phyloP scores from a whole-genome alignment of 2,888 invertebrate species.

The Caenorhabditis angaria region DNA sequence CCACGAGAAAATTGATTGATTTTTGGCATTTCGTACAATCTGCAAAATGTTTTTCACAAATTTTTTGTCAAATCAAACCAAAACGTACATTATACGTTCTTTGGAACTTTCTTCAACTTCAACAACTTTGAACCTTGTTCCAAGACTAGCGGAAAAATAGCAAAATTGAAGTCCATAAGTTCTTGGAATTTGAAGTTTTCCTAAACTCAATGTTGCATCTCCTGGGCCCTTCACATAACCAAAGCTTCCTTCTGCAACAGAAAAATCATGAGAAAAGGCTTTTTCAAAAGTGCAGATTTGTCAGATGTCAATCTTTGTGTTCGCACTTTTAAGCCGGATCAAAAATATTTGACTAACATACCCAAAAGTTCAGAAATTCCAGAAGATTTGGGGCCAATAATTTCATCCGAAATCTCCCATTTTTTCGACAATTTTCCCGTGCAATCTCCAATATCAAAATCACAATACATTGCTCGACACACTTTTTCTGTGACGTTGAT shows the following conservation, averaged over 20 bases:
- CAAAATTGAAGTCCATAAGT: constrained; percentile 60
- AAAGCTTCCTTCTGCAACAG: constrained; percentile 52
- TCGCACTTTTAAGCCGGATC: not conserved
- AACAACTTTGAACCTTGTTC: constrained; percentile 37
- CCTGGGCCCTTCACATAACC: constrained; percentile 58
- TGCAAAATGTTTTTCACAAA: constrained; percentile 8
- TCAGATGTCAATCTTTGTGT: not conserved
- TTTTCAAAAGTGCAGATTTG: not conserved
- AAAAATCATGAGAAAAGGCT: not conserved
- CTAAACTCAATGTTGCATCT: constrained; percentile 38
- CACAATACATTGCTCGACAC: constrained; percentile 51
- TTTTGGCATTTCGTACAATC: constrained; percentile 18
- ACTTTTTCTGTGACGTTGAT: constrained; percentile 38
- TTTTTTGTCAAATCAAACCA: constrained; percentile 13
- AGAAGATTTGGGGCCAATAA: constrained; percentile 34
- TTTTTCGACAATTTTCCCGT: constrained; percentile 33
- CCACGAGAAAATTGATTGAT: constrained; percentile 23
- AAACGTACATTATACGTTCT: constrained; percentile 12
- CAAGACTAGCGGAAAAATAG: constrained; percentile 46
- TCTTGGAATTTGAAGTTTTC: constrained; percentile 44
- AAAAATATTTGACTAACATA: constrained; percentile 13
- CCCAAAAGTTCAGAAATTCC: constrained; percentile 40
- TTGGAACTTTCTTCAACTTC: constrained; percentile 10
- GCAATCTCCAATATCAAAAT: constrained; percentile 56
- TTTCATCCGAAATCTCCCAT: constrained; percentile 32